Evolutionary conservation across 2,888 invertebrate genomes (phyloP).

Genomic region (Palloptera scutellata): DNA sequence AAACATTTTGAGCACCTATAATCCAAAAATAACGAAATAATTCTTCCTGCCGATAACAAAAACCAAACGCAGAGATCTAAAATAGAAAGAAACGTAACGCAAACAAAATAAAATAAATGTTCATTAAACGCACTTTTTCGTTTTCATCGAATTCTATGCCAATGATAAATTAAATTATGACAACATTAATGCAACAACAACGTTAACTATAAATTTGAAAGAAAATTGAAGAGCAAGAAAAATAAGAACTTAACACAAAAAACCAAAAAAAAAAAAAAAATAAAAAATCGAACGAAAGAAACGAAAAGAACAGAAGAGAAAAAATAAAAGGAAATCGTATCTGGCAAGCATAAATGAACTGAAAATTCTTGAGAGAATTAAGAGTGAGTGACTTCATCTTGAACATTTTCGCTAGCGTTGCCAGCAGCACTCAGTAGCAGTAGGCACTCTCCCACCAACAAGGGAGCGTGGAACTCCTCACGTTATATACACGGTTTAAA

Average conservation of each 20-base stretch:
- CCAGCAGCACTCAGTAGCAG: too few relatives aligned
- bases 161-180: conserved; percentile 7
- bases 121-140: too few relatives aligned
- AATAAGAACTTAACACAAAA: not conserved
- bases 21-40: too few relatives aligned
- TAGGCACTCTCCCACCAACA: not conserved
- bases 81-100: too few relatives aligned
- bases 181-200: not conserved
- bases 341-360: not conserved
- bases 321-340: not conserved
- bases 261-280: not conserved
- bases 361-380: not conserved
- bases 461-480: not conserved
- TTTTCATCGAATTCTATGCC: not conserved
- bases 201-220: not conserved
- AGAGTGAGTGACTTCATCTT: not conserved
- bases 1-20: too few relatives aligned
- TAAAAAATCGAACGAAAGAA: too few relatives aligned
- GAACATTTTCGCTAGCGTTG: too few relatives aligned
- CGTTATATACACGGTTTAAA: not conserved
- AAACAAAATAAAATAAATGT: too few relatives aligned
- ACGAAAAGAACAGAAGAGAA: not conserved
- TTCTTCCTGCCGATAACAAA: too few relatives aligned
- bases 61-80: too few relatives aligned
- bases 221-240: not conserved